These are phyloP conservation scores for Bruchidius siliquastri DNA, from an alignment of 2,888 invertebrate genomes.

Conservation along the genomic window DNA sequence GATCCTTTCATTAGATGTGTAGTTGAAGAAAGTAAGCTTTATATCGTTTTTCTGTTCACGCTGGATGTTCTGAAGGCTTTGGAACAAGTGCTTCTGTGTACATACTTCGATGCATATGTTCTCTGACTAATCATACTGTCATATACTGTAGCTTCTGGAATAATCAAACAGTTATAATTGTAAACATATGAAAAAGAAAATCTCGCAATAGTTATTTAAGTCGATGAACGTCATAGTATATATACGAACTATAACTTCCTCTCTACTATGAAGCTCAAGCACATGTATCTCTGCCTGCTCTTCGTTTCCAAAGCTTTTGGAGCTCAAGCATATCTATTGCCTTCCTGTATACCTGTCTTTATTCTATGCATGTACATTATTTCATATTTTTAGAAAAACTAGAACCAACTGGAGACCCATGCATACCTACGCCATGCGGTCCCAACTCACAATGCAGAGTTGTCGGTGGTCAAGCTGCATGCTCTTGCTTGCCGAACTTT, in stretches of 20 bases:
- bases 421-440: conserved; percentile 62
- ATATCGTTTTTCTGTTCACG: conserved; percentile 6
- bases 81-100: background rate
- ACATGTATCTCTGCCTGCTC: background rate
- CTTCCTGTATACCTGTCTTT: conserved; percentile 1
- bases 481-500: conserved; percentile 57
- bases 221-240: too few species aligned
- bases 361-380: conserved; percentile 21
- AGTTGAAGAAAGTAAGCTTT: conserved; percentile 58
- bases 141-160: background rate
- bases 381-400: conserved; percentile 43
- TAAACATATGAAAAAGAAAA: too few species aligned
- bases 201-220: too few species aligned
- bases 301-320: background rate
- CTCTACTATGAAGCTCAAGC: background rate
- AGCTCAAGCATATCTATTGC: background rate
- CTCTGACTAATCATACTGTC: too few species aligned
- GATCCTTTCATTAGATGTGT: conserved; percentile 73
- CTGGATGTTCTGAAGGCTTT: background rate
- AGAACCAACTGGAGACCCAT: conserved; percentile 51
- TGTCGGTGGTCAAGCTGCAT: conserved; percentile 55
- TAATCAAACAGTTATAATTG: too few species aligned
- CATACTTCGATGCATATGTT: background rate
- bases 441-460: conserved; percentile 58
- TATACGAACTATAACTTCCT: too few species aligned